These are phyloP conservation scores for Drosophila prolongata DNA, from an alignment of 2,888 invertebrate genomes.

Conservation along the genomic window DNA sequence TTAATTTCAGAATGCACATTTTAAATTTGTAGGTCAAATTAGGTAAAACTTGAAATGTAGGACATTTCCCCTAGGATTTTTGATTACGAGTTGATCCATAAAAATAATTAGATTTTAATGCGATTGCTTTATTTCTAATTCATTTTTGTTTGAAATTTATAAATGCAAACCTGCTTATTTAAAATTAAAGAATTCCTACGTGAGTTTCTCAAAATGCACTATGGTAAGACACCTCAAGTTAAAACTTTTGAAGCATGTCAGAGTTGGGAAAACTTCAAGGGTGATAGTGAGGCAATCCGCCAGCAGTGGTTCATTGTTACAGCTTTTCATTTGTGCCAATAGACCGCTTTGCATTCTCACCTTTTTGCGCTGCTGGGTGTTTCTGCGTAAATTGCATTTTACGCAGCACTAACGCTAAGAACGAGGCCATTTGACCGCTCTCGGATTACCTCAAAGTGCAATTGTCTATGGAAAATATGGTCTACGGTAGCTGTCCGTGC, in stretches of 20 bases:
- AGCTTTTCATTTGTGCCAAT: constrained; percentile 17
- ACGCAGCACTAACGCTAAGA: constrained; percentile 57
- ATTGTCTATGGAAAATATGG: constrained; percentile 59
- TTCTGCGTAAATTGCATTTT: constrained; percentile 68
- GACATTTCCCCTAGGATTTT: no score
- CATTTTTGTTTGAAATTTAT: no score
- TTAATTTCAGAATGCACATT: no score
- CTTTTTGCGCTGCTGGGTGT: constrained; percentile 25
- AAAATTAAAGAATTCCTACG: no score
- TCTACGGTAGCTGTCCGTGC: constrained; percentile 34
- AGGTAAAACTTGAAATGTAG: no score
- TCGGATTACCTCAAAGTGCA: constrained; percentile 54
- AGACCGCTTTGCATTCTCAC: constrained; percentile 49
- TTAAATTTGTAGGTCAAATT: no score
- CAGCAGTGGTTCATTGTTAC: constrained; percentile 37
- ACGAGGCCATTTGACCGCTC: constrained; percentile 55
- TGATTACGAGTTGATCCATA: no score
- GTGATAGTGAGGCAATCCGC: constrained; percentile 10
- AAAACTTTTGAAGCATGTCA: background rate
- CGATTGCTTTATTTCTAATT: no score
- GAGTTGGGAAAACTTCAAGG: constrained; percentile 10
- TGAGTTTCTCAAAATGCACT: background rate
- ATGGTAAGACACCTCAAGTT: background rate
- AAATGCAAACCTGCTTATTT: no score
- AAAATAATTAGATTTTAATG: no score